Base-by-base conservation (phyloP, 2,888 invertebrate species). In the Cerastis rubricosa region DNA sequence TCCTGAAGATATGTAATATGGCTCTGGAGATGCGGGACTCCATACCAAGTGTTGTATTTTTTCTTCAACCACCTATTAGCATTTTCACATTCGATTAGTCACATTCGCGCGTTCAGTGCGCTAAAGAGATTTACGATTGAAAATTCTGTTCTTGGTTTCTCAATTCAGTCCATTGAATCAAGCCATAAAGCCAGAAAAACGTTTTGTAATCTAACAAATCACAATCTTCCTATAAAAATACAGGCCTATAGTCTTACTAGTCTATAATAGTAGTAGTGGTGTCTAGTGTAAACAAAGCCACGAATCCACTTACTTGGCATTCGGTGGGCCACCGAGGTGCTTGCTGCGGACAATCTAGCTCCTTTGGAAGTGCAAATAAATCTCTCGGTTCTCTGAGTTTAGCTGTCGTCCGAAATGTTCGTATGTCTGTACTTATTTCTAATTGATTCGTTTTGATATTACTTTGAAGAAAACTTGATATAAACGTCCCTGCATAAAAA, bases 321-420 rank as follows among this genome's bases (percentile, higher is more conserved):
- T 99, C 99, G 65, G 98, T 98, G 35, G 99, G 99, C 98, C 98
- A 99, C 93, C 98, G 97, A 77, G 98, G 97, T 89, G 98, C 98
- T 96, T 98, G 98, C 89, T 98, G 98, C 72, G 98, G 97, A 91
- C 97, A 97, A 89, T 98, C 98, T 90, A 97, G 95, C 92, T 98
- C 98, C 91, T 97, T 97, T 79, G 98, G 98, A 86, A 98, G 95
- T 73, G 98, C 97, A 94, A 98, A 98, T 78, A 98, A 96, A 91
- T 98, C 98, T 85, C 98, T 96, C 25, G 98, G 98, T 90, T 98
- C 98, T 91, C 97, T 97, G 76, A 98, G 92, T 89, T 97, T 97
- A 57, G 98, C 97, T 90, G 97, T 97, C 19, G 97, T 97, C 82
- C 97, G 96, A 90, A 97, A 96, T 82, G 97, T 97, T 93, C 95